Evolutionary conservation across 2,797 vertebrate genomes (phyloP).

Genomic region (Meriones psammophilus): DNA sequence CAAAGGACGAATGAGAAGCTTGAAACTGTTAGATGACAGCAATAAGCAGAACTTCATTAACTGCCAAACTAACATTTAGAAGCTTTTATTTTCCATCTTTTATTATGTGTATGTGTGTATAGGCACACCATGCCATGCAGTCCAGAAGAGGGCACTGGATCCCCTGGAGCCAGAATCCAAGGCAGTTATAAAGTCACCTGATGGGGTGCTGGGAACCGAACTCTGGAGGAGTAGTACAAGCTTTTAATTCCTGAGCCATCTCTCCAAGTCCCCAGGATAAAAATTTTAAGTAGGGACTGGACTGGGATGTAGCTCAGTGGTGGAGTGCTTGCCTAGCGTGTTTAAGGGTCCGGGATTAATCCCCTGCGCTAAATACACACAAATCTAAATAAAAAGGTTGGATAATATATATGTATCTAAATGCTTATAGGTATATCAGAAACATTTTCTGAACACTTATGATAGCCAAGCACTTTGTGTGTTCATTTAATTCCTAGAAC

Average conservation of each 20-base stretch:
- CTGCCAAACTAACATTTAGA: slow-evolving; percentile 54
- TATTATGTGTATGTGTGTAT: background rate
- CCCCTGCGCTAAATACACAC: background rate
- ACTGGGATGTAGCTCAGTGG: background rate
- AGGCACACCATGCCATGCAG: background rate
- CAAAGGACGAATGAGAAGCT: slow-evolving; percentile 1
- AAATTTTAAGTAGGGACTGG: background rate
- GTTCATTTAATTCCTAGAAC: slow-evolving; percentile 39
- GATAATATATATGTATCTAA: background rate
- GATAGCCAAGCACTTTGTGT: slow-evolving; percentile 17
- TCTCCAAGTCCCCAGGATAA: background rate
- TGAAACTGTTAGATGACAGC: slow-evolving; percentile 44
- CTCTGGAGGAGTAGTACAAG: background rate
- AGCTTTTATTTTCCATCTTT: background rate
- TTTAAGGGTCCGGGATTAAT: background rate
- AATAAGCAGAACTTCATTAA: slow-evolving; percentile 47
- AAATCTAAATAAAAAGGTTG: slow-evolving; percentile 45
- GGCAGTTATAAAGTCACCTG: background rate
- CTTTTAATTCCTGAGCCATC: background rate
- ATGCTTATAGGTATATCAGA: background rate
- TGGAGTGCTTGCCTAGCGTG: background rate
- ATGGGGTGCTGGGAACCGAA: background rate
- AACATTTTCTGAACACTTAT: background rate
- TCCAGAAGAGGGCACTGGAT: background rate
- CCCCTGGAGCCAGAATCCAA: background rate